Conservation (phyloP, 2,797 vertebrate genomes). For the Mallotus villosus region DNA sequence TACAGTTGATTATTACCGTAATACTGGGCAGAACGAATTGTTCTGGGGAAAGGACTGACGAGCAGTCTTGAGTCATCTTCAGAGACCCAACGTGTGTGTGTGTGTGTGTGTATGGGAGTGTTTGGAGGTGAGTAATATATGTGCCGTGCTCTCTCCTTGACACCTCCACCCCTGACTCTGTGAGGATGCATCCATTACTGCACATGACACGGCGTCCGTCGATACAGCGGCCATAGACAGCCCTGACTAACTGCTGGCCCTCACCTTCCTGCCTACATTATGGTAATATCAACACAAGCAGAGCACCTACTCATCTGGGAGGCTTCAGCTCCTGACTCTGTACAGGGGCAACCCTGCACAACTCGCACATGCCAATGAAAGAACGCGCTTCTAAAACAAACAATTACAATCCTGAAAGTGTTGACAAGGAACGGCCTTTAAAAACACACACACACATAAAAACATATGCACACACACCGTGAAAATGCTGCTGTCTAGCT, state of each 20-base stretch:
- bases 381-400: background rate
- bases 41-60: no score
- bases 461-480: background rate
- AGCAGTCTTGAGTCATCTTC: background rate
- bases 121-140: background rate
- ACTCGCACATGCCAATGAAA: no score
- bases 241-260: background rate
- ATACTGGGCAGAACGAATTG: no score
- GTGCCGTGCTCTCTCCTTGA: conserved; percentile 2
- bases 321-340: background rate
- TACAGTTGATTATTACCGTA: no score
- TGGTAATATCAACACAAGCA: conserved; percentile 3
- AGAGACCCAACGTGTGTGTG: background rate
- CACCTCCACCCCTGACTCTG: background rate
- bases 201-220: background rate
- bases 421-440: background rate
- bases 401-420: background rate
- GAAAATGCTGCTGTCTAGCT: background rate
- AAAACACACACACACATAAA: background rate
- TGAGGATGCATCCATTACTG: background rate
- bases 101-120: conserved; percentile 7
- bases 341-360: no score
- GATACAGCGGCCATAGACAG: background rate
- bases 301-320: background rate
- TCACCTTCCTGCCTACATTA: background rate